Conservation (phyloP, 1,140 invertebrate genomes). For the Bombus waltoni region DNA sequence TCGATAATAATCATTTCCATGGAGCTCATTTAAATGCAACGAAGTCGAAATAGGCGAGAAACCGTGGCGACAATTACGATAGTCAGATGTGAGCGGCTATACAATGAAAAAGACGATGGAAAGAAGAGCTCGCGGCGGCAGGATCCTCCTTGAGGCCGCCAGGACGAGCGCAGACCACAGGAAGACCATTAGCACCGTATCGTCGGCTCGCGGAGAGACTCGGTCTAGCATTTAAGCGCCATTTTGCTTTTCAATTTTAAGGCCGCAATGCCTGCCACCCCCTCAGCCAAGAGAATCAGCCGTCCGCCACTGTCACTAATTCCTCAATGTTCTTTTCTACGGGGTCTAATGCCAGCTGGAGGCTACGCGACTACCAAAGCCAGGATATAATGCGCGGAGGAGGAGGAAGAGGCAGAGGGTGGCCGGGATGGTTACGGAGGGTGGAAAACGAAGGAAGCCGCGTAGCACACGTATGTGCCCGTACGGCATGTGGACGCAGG, state of each 20-base stretch:
- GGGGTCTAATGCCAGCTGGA: constrained; percentile 68
- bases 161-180: constrained; percentile 32
- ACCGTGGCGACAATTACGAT: constrained; percentile 37
- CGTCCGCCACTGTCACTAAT: constrained; percentile 48
- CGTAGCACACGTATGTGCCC: not conserved
- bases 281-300: constrained; percentile 32
- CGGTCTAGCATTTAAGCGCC: constrained; percentile 48
- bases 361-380: constrained; percentile 53
- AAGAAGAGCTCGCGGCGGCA: constrained; percentile 2
- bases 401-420: constrained; percentile 54
- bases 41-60: not conserved
- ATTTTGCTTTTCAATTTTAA: constrained; percentile 57
- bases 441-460: constrained; percentile 32
- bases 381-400: constrained; percentile 61
- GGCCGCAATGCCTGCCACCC: constrained; percentile 17
- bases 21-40: not conserved
- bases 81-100: constrained; percentile 2
- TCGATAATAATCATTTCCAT: constrained; percentile 27
- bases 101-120: constrained; percentile 24
- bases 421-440: constrained; percentile 20
- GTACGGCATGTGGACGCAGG: not conserved
- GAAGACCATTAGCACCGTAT: constrained; percentile 54
- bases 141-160: constrained; percentile 11
- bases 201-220: constrained; percentile 16
- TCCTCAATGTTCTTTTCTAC: constrained; percentile 63